These are phyloP conservation scores for Poecilia picta DNA, from an alignment of 2,797 vertebrate genomes.

Conservation along the genomic window DNA sequence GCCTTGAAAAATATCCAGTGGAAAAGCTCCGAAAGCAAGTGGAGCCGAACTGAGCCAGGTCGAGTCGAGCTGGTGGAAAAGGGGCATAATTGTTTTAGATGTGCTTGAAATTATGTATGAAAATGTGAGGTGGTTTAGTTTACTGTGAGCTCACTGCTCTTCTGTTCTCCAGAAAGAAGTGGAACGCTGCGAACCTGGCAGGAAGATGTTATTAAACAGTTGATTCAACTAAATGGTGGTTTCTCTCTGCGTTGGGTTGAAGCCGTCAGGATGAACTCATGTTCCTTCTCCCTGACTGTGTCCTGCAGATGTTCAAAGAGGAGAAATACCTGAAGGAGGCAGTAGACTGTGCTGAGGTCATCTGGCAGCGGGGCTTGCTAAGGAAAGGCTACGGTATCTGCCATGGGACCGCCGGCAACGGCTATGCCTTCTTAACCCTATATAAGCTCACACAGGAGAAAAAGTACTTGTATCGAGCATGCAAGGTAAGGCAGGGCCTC, in stretches of 20 bases:
- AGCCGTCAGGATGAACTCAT: neutral
- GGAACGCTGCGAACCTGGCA: neutral
- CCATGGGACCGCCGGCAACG: conserved; percentile 94
- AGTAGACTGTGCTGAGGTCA: conserved; percentile 91
- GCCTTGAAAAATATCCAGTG: too few species aligned
- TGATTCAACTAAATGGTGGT: neutral
- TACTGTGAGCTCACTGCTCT: neutral
- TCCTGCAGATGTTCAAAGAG: conserved; percentile 90
- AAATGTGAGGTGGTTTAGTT: too few species aligned
- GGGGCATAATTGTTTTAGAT: too few species aligned
- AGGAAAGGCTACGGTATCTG: conserved; percentile 96
- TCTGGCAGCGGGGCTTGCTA: conserved; percentile 95
- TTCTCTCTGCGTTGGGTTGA: neutral
- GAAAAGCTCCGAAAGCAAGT: too few species aligned
- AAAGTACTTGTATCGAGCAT: conserved; percentile 94
- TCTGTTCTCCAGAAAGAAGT: neutral
- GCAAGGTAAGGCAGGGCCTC: conserved; percentile 84
- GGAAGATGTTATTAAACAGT: neutral
- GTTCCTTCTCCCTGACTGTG: neutral
- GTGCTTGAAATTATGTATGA: too few species aligned
- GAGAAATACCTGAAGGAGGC: conserved; percentile 97
- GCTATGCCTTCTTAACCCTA: conserved; percentile 92
- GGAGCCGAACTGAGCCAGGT: too few species aligned
- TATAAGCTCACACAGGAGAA: conserved; percentile 91
- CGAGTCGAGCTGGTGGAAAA: too few species aligned